Evolutionary conservation across 1,140 invertebrate species (phyloP).

Genomic region (Drosophila punjabiensis): DNA sequence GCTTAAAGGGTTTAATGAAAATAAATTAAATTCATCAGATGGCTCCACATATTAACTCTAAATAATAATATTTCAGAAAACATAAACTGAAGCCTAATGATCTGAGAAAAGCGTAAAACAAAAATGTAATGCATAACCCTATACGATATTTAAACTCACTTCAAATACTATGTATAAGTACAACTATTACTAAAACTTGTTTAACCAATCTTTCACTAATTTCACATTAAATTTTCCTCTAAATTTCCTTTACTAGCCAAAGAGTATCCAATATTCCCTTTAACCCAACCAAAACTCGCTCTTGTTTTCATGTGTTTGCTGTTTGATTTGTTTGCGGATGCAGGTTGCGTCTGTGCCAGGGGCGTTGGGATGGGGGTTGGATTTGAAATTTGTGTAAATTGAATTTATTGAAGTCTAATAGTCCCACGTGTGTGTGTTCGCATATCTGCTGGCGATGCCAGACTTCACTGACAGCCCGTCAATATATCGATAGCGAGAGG

Average conservation of each 20-base stretch:
- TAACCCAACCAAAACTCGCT: background rate
- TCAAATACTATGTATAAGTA: no score
- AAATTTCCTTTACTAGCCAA: background rate
- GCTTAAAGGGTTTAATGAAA: background rate
- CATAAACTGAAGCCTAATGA: no score
- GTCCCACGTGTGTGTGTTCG: constrained; percentile 68
- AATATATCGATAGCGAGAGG: constrained; percentile 47
- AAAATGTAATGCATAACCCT: no score
- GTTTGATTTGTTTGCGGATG: constrained; percentile 80
- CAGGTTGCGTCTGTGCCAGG: constrained; percentile 73
- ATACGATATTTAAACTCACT: no score
- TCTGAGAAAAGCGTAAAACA: no score
- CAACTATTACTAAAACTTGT: no score
- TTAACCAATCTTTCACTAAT: background rate
- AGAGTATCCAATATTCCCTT: constrained; percentile 5
- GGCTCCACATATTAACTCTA: no score
- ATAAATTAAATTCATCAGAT: no score
- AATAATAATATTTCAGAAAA: no score
- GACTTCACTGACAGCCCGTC: constrained; percentile 60
- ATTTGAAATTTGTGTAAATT: constrained; percentile 83
- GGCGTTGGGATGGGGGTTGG: constrained; percentile 59
- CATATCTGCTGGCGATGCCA: constrained; percentile 59
- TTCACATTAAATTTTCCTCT: no score
- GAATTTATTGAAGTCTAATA: constrained; percentile 84
- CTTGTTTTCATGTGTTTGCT: constrained; percentile 58